These are phyloP conservation scores for Saccopteryx leptura DNA, from an alignment of 2,113 vertebrate species.

Conservation along the genomic window DNA sequence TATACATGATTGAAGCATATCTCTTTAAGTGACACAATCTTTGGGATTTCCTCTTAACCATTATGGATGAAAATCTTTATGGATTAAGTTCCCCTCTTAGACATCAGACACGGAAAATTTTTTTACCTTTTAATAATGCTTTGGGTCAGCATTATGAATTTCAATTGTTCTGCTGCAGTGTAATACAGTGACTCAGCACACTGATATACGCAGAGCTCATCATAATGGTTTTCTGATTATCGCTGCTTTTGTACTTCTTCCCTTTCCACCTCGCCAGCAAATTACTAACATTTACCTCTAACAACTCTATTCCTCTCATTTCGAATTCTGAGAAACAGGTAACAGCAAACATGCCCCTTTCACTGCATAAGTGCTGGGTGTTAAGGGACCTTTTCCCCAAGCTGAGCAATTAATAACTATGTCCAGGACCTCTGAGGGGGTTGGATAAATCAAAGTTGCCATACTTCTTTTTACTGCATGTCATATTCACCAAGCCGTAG, in stretches of 20 bases:
- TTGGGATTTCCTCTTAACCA: background rate
- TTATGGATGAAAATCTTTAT: background rate
- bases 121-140: constrained; percentile 1
- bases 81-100: constrained; percentile 31
- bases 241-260: background rate
- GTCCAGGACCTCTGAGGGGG: background rate
- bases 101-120: background rate
- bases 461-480: background rate
- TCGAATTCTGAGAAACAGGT: background rate
- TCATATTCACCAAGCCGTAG: background rate
- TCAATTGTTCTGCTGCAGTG: background rate
- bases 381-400: background rate
- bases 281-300: background rate
- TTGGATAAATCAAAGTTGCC: background rate
- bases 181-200: background rate
- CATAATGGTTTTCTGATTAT: background rate
- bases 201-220: background rate
- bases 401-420: background rate
- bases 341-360: background rate
- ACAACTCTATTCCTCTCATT: background rate
- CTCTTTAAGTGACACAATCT: background rate
- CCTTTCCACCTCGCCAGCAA: background rate
- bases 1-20: background rate
- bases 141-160: background rate
- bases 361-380: background rate